Conservation (phyloP, 1,140 invertebrate species). For the Drosophila mayri region DNA sequence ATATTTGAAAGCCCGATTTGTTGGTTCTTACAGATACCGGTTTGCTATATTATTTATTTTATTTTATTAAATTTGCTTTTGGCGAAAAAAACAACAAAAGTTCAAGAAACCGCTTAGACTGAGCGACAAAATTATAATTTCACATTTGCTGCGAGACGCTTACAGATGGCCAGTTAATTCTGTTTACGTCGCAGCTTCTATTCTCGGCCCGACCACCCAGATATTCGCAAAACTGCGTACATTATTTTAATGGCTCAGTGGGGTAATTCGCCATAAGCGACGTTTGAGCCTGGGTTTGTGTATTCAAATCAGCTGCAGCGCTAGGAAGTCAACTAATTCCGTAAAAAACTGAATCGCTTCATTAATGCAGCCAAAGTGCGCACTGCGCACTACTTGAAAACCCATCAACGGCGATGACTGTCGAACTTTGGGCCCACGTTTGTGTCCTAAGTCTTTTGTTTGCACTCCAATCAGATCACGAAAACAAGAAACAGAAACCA, state of each 20-base stretch:
- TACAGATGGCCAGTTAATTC: constrained; percentile 54
- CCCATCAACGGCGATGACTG: constrained; percentile 31
- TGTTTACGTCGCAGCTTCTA: constrained; percentile 35
- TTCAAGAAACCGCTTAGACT: constrained; percentile 65
- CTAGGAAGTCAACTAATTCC: constrained; percentile 52
- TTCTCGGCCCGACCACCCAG: constrained; percentile 46
- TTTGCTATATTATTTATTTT: constrained; percentile 32
- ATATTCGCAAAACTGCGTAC: not conserved
- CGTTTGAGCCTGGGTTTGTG: not conserved
- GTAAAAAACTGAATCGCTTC: constrained; percentile 1
- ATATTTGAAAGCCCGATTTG: constrained; percentile 23
- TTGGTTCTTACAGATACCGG: constrained; percentile 59
- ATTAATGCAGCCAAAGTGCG: constrained; percentile 37
- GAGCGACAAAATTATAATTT: constrained; percentile 26
- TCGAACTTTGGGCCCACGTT: constrained; percentile 39
- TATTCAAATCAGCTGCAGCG: constrained; percentile 26
- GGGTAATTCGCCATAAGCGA: constrained; percentile 10
- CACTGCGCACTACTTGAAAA: constrained; percentile 31
- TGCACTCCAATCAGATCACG: constrained; percentile 26
- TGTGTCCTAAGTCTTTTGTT: constrained; percentile 73
- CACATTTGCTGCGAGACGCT: constrained; percentile 19
- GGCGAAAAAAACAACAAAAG: constrained; percentile 41
- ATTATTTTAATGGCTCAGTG: constrained; percentile 21
- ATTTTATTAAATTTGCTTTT: constrained; percentile 18
- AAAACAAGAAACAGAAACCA: constrained; percentile 31